phyloP scores from a whole-genome alignment of 2,888 invertebrate genomes.

The Leptinotarsa tumamoca region DNA sequence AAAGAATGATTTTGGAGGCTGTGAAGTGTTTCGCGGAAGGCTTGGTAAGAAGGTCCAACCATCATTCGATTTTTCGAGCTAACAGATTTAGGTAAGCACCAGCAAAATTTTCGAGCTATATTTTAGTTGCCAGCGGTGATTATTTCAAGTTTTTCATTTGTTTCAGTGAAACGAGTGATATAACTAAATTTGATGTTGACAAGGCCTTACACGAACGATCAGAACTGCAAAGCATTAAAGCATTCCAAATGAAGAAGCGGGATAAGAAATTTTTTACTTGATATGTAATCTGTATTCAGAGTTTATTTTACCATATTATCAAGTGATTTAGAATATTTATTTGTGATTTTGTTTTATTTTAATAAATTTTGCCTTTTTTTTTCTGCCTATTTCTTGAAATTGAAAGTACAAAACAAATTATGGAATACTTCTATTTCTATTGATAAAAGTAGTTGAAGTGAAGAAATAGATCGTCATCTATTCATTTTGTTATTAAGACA shows the following conservation, averaged over 20 bases:
- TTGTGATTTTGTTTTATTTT: slow-evolving; percentile 35
- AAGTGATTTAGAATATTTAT: slow-evolving; percentile 34
- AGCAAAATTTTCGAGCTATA: slow-evolving; percentile 24
- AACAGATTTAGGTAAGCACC: slow-evolving; percentile 48
- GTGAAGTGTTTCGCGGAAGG: slow-evolving; percentile 69
- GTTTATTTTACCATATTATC: background rate
- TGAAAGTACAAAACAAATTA: no score
- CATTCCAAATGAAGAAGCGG: slow-evolving; percentile 49
- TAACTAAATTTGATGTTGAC: slow-evolving; percentile 50
- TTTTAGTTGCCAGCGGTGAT: background rate
- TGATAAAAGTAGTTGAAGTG: no score
- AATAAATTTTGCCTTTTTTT: slow-evolving; percentile 28
- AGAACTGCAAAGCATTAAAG: slow-evolving; percentile 50
- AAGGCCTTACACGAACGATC: slow-evolving; percentile 52
- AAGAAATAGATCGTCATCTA: no score
- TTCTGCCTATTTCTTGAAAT: background rate
- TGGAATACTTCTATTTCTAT: no score
- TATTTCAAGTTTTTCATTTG: background rate
- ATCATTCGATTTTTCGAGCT: slow-evolving; percentile 53
- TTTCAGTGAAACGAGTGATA: slow-evolving; percentile 45
- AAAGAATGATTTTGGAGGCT: slow-evolving; percentile 69
- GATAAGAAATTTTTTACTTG: slow-evolving; percentile 52
- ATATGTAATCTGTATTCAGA: slow-evolving; percentile 37
- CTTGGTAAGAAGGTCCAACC: slow-evolving; percentile 61
- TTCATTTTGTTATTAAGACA: no score